A percentile compares a stretch with the other conserved stretches of the same genome.
Evolutionary conservation across 2,113 vertebrate species (phyloP).

Genomic region (Eonycteris spelaea): DNA sequence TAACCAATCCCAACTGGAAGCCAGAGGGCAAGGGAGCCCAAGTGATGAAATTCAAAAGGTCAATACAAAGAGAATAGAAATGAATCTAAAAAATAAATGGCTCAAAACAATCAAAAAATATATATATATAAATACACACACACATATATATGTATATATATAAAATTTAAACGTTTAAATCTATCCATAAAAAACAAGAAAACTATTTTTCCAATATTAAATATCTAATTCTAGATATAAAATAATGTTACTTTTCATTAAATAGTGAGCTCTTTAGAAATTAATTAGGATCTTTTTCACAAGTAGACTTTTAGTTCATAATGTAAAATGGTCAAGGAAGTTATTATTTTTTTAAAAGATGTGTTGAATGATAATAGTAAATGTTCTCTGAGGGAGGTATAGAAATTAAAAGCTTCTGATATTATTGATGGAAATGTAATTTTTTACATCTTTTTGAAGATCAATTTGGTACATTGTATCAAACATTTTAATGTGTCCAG

Average conservation of each 20-base stretch:
- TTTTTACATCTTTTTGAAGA: neutral
- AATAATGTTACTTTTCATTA: neutral
- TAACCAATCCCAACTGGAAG: neutral
- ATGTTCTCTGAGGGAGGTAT: neutral
- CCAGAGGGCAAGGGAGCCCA: neutral
- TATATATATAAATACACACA: too few relatives aligned
- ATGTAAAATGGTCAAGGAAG: neutral
- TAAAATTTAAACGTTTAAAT: neutral
- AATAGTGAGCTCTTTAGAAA: neutral
- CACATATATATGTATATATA: too few relatives aligned
- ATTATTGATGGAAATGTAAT: neutral
- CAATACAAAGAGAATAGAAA: neutral
- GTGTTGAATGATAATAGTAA: neutral
- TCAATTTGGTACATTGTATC: neutral
- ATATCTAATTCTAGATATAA: neutral
- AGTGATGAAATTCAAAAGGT: neutral
- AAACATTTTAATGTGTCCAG: neutral
- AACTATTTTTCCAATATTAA: neutral
- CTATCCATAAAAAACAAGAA: neutral
- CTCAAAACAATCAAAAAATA: neutral
- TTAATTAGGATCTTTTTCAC: neutral
- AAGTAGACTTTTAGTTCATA: neutral
- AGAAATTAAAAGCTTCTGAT: neutral
- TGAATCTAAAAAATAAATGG: neutral
- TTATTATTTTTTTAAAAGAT: neutral